These are phyloP conservation scores for Hedya salicella DNA, from an alignment of 2,888 invertebrate species.

Conservation along the genomic window DNA sequence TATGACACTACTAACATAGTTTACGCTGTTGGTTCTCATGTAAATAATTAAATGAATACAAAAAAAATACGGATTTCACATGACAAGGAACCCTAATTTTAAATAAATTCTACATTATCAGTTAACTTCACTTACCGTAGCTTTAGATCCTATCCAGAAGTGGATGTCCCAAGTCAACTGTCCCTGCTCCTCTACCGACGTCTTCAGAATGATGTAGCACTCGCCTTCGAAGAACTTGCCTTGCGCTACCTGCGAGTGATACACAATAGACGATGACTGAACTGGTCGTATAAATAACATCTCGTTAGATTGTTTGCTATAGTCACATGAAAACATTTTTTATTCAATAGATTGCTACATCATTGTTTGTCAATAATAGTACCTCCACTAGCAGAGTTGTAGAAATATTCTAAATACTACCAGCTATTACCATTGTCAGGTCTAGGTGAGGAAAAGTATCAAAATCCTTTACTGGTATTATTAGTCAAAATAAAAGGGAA, in stretches of 20 bases:
- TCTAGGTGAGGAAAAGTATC: too few species aligned
- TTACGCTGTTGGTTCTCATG: too few species aligned
- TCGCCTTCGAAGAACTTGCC: constrained; percentile 99
- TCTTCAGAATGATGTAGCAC: constrained; percentile 98
- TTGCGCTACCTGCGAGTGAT: constrained; percentile 86
- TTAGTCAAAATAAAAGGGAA: too few species aligned
- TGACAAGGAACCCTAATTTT: too few species aligned
- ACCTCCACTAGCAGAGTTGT: too few species aligned
- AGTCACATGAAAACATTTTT: not conserved
- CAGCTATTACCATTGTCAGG: too few species aligned
- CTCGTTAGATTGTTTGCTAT: not conserved
- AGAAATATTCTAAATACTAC: too few species aligned
- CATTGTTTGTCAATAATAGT: not conserved
- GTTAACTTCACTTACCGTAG: constrained; percentile 87
- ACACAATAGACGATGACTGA: constrained; percentile 12
- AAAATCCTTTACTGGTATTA: too few species aligned
- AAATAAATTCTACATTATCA: too few species aligned
- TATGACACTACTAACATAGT: too few species aligned
- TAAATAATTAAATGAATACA: too few species aligned
- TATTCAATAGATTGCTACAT: not conserved
- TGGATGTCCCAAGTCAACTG: constrained; percentile 97
- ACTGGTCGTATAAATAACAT: not conserved
- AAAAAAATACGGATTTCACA: too few species aligned
- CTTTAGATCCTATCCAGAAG: constrained; percentile 99
- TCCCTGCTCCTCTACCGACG: constrained; percentile 92